Evolutionary conservation across 2,113 vertebrate genomes (phyloP).

Genomic region (Cephalopholis sonnerati): DNA sequence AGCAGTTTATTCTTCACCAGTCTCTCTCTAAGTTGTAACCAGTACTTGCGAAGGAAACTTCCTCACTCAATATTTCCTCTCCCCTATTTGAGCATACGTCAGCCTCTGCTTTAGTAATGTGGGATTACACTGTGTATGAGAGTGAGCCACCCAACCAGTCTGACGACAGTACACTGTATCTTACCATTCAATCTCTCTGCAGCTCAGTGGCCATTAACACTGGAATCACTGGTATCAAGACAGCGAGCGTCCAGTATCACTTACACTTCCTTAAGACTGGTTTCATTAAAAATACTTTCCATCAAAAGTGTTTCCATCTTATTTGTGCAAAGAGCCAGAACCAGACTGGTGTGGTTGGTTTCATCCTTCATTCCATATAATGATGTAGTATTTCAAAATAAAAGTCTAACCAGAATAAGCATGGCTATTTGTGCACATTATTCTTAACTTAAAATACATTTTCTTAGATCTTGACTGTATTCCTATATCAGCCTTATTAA

Average conservation of each 20-base stretch:
- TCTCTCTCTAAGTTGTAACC: background rate
- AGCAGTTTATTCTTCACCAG: background rate
- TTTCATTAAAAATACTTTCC: background rate
- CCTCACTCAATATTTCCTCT: background rate
- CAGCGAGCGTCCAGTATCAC: background rate
- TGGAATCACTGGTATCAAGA: constrained; percentile 27
- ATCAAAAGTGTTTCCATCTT: background rate
- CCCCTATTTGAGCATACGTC: constrained; percentile 14
- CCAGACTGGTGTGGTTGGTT: background rate
- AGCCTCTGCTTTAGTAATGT: constrained; percentile 5
- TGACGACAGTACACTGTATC: constrained; percentile 40
- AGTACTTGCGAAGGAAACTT: background rate
- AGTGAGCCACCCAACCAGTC: constrained; percentile 71
- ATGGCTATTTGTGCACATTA: background rate
- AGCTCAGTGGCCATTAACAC: constrained; percentile 29
- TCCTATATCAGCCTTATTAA: background rate
- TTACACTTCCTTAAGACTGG: background rate
- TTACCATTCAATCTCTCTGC: constrained; percentile 10
- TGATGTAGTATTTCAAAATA: background rate
- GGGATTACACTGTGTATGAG: background rate
- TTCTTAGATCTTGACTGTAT: background rate
- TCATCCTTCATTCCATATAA: fast-evolving
- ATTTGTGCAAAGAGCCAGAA: background rate
- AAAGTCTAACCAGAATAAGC: background rate
- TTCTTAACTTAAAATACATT: background rate